Evolutionary conservation across 2,797 vertebrate species (phyloP), one percentile per base, ranked within the genome.

Genomic region (Sebastes goodei): DNA sequence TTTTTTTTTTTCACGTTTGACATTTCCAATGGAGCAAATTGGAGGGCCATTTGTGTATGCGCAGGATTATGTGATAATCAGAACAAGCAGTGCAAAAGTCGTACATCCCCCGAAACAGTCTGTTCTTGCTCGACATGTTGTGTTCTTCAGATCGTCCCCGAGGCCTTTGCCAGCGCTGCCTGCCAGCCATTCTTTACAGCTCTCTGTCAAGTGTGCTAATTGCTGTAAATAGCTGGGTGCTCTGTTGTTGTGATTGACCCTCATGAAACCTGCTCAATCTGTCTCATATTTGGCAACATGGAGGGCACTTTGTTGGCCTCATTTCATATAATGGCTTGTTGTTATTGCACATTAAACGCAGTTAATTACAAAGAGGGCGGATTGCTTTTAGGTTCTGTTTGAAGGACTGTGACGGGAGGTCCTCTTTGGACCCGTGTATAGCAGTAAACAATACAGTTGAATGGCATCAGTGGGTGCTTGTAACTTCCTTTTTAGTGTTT

Each of bases 161-260:
- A 73, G 71, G 67, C 52, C 56, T 29, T 9, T 70, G 84, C 72
- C 87, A 65, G 74, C 9, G 4, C 78, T 9, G 79, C 66, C 81
- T 69, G 76, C 76, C 75, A 80, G 72, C 30, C 61, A 8, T 76
- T 82, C 69, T 86, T 71, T 79, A 59, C 71, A 35, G 74, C 77
- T 88, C 88, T 79, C 83, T 74, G 79, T 88, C 83, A 77, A 90
- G 81, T 86, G 80, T 46, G 77, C 60, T 91, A 90, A 91, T 92
- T 89, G 77, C 84, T 81, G 83, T 88, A 81, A 90, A 92, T 88
- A 86, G 79, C 83, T 30, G 77, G 74, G 60, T 82, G 49, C 63
- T 78, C 74, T 49, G 66, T 75, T 88, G 83, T 81, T 84, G 70
- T 86, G 81, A 81, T 86, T 93, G 91, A 90, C 91, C 88, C 87